A percentile compares a stretch with the other conserved stretches of the same genome.
These are phyloP conservation scores for Mythimna ferrago DNA, from an alignment of 2,888 invertebrate species.

Conservation along the genomic window DNA sequence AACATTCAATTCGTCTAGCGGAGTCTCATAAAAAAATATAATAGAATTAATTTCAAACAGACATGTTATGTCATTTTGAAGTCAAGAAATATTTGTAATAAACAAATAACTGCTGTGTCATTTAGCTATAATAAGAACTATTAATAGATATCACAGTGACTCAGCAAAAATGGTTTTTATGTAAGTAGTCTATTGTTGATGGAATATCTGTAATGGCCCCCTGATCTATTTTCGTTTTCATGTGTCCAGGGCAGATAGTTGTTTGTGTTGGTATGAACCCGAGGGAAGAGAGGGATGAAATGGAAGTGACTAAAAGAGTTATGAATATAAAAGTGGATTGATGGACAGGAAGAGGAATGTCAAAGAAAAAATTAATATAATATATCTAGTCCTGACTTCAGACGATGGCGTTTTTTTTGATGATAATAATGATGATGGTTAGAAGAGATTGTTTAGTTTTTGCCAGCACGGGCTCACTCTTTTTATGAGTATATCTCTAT, in stretches of 20 bases:
- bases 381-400: too few species aligned
- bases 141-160: constrained; percentile 17
- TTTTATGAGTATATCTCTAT: too few species aligned
- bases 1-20: constrained; percentile 26
- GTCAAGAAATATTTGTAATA: neutral
- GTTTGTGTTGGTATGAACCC: neutral
- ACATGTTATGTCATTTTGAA: constrained; percentile 8
- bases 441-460: too few species aligned
- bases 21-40: constrained; percentile 19
- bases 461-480: too few species aligned
- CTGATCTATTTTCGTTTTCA: constrained; percentile 15
- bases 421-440: too few species aligned
- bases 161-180: constrained; percentile 24
- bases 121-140: constrained; percentile 2
- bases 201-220: constrained; percentile 1
- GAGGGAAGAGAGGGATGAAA: neutral
- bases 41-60: constrained; percentile 4
- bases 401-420: too few species aligned
- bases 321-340: too few species aligned
- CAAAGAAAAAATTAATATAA: too few species aligned
- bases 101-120: constrained; percentile 5
- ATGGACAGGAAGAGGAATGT: too few species aligned
- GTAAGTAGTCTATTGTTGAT: constrained; percentile 16
- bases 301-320: too few species aligned
- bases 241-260: neutral